Evolutionary conservation across 2,888 invertebrate genomes (phyloP), one percentile per base, ranked within the genome.

Genomic region (Trissoscelio sp.): DNA sequence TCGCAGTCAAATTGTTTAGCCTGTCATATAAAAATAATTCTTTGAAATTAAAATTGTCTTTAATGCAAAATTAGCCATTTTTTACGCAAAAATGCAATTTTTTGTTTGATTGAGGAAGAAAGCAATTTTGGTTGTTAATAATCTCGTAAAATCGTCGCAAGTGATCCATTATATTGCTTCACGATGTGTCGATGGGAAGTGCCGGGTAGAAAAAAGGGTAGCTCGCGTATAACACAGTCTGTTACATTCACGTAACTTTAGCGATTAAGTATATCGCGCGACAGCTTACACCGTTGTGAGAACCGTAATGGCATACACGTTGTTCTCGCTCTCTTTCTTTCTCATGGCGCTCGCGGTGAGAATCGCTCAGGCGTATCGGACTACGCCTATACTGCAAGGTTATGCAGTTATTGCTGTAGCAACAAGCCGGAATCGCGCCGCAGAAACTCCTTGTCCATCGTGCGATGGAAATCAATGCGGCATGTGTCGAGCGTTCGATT

Each of bases 361-460:
- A 87, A 85, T 86, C 85, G 75, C 57, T 87, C 86, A 82, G 81
- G 86, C 87, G 86, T 86, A 81, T 85, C 87, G 85, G 85, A 77
- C 87, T 87, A 88, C 87, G 87, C 88, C 88, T 88, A 87, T 83
- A 82, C 83, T 75, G 85, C 87, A 88, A 86, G 86, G 86, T 85
- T 87, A 84, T 83, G 78, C 80, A 82, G 60, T 78, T 82, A 69
- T 74, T 60, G 69, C 83, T 58, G 75, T 58, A 83, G 82, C 78
- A 84, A 80, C 79, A 60, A 83, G 79, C 69, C 79, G 77, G 82
- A 85, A 83, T 82, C 79, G 58, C 42, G 46, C 55, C 46, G 82
- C 77, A 75, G 83, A 83, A 85, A 86, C 81, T 75, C 48, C 28
- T 46, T 73, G 84, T 85, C 70, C 58, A 62, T 70, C 69, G 74